These are phyloP conservation scores for Ahaetulla prasina DNA, from an alignment of 2,113 vertebrate genomes.

Conservation along the genomic window DNA sequence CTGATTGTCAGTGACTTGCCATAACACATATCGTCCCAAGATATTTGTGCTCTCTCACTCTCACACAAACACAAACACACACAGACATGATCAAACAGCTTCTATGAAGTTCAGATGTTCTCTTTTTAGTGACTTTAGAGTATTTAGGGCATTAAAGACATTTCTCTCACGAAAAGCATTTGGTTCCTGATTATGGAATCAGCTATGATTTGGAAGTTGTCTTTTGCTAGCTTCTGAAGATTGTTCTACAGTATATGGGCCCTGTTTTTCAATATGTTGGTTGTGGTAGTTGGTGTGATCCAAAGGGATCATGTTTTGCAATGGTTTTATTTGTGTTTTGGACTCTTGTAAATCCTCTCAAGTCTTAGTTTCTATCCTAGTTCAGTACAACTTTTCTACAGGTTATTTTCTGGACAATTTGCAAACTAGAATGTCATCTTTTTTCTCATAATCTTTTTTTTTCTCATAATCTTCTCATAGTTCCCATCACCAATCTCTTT, in stretches of 20 bases:
- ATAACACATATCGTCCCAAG: neutral
- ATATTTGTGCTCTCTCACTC: neutral
- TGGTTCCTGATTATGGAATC: neutral
- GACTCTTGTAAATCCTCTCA: neutral
- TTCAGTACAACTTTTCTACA: neutral
- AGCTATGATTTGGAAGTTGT: neutral
- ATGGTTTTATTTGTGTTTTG: neutral
- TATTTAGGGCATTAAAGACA: neutral
- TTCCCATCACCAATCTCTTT: too few relatives aligned
- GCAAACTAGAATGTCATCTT: neutral
- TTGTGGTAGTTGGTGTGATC: neutral
- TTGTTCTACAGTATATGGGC: neutral
- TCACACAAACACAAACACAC: neutral
- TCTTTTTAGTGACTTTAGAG: neutral
- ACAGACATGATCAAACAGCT: neutral
- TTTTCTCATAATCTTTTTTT: too few relatives aligned
- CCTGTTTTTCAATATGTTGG: neutral
- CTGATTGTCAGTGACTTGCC: neutral
- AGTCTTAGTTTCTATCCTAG: neutral
- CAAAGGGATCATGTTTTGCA: neutral
- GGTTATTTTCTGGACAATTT: neutral
- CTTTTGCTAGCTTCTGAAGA: neutral
- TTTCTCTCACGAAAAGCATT: neutral
- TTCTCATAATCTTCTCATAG: too few relatives aligned
- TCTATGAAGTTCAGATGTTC: neutral